A percentile compares a stretch with the other conserved stretches of the same genome.
Conservation (phyloP, 2,888 invertebrate species). For the Crossocerus cetratus region DNA sequence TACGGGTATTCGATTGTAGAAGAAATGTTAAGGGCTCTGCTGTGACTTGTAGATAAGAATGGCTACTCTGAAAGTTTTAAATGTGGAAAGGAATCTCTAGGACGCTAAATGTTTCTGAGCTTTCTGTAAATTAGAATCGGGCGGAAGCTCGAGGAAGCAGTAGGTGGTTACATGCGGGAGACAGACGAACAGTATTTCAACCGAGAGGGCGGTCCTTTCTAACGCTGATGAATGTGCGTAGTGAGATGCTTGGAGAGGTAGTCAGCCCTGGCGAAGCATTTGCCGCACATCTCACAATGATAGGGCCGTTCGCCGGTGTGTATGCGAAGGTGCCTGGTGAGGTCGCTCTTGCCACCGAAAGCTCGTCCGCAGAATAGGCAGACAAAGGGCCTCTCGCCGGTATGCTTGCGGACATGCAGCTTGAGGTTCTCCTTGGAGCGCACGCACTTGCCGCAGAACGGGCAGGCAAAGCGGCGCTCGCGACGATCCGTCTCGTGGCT, state of each 20-base stretch:
- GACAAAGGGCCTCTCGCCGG: constrained; percentile 93
- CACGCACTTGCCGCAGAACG: constrained; percentile 93
- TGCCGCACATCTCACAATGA: constrained; percentile 94
- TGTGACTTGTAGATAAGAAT: too few species aligned
- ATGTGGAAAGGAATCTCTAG: too few species aligned
- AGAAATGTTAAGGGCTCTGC: too few species aligned
- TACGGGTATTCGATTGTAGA: not conserved
- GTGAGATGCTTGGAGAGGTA: constrained; percentile 94
- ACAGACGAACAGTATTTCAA: not conserved
- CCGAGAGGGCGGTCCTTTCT: constrained; percentile 34
- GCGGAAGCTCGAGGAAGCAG: not conserved
- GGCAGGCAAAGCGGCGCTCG: constrained; percentile 86
- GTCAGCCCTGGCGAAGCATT: constrained; percentile 93
- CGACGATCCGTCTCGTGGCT: constrained; percentile 69
- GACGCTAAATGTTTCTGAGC: too few species aligned
- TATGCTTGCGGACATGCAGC: constrained; percentile 91
- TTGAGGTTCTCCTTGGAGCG: constrained; percentile 93
- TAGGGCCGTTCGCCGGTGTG: constrained; percentile 94
- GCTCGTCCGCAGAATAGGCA: constrained; percentile 93
- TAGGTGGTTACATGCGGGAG: not conserved
- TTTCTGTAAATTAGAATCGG: too few species aligned
- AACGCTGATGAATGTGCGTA: constrained; percentile 87
- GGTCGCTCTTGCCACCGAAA: constrained; percentile 92
- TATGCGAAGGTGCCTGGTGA: constrained; percentile 91
- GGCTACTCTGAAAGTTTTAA: too few species aligned